These are phyloP conservation scores for Synanthedon tipuliformis DNA, from an alignment of 2,888 invertebrate genomes.

Conservation along the genomic window DNA sequence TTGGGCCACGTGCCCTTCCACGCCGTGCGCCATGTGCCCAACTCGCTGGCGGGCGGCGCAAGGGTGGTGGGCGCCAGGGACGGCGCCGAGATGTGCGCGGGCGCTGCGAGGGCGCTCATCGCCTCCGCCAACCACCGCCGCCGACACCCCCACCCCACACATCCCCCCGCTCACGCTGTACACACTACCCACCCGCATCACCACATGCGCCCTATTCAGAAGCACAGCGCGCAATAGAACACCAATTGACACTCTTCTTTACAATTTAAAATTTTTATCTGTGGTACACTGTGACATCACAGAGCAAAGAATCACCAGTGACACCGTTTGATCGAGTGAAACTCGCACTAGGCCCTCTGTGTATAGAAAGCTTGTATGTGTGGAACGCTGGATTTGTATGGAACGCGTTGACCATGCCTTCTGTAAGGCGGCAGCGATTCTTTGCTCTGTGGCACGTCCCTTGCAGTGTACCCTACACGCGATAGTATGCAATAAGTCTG, in stretches of 20 bases:
- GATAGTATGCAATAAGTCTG: too few species aligned
- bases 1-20: slow-evolving; percentile 45
- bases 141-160: slow-evolving; percentile 5
- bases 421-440: too few species aligned
- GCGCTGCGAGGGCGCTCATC: slow-evolving; percentile 35
- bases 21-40: slow-evolving; percentile 62
- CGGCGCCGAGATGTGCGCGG: slow-evolving; percentile 63
- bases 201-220: slow-evolving; percentile 21
- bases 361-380: too few species aligned
- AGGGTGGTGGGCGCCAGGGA: slow-evolving; percentile 69
- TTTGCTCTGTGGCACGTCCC: too few species aligned
- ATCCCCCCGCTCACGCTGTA: slow-evolving; percentile 1
- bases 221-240: slow-evolving; percentile 9
- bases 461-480: too few species aligned
- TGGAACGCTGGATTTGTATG: too few species aligned
- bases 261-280: background rate
- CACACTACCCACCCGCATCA: slow-evolving; percentile 4
- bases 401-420: too few species aligned
- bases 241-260: background rate
- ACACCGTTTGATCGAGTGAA: too few species aligned
- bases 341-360: too few species aligned
- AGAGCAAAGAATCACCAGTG: too few species aligned
- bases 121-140: slow-evolving; percentile 18
- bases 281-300: background rate
- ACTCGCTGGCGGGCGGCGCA: slow-evolving; percentile 68